Percentiles rank a stretch among this genome's conserved stretches.
Conservation (phyloP, 1,140 invertebrate genomes). For the Palaemon carinicauda region DNA sequence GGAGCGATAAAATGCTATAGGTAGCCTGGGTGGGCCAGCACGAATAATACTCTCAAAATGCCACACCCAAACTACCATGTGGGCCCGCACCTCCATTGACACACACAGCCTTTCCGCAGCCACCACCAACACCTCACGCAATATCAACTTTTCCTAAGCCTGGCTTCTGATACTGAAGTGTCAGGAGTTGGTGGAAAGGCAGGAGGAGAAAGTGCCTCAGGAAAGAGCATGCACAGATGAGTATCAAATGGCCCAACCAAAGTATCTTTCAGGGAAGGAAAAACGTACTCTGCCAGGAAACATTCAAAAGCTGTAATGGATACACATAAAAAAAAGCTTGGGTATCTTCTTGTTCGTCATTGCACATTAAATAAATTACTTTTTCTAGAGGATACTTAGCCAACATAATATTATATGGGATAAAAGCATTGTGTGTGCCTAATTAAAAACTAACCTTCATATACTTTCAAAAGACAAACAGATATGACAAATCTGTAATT, state of each 20-base stretch:
- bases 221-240: slow-evolving; percentile 41
- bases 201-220: slow-evolving; percentile 30
- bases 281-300: neutral
- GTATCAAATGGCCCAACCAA: slow-evolving; percentile 44
- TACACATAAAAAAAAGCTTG: no score
- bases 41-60: neutral
- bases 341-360: no score
- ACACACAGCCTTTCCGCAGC: slow-evolving; percentile 53
- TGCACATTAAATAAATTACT: no score
- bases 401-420: no score
- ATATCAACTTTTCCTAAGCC: slow-evolving; percentile 23
- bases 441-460: no score
- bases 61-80: slow-evolving; percentile 27
- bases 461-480: no score
- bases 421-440: no score
- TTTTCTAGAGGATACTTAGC: no score
- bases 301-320: no score
- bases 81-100: slow-evolving; percentile 43
- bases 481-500: no score
- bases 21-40: slow-evolving; percentile 4
- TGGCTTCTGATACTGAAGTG: neutral
- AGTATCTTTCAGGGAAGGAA: neutral
- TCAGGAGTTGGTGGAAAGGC: slow-evolving; percentile 33
- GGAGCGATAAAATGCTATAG: slow-evolving; percentile 39
- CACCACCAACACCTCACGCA: slow-evolving; percentile 52